phyloP scores from a whole-genome alignment of 2,113 vertebrate species.

The Australoheros scitulus region DNA sequence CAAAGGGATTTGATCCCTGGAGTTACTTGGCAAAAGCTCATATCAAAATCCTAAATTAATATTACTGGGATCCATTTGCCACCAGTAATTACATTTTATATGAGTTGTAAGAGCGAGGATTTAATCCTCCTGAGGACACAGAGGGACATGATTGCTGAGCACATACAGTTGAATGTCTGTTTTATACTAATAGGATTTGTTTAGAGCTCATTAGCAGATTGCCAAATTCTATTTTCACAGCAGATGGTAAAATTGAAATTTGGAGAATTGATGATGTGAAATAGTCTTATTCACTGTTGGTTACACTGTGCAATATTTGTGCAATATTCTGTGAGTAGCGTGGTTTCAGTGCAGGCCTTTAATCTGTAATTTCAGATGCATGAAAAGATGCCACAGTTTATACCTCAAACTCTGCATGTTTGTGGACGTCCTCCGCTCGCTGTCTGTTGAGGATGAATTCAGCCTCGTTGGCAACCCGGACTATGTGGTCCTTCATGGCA shows the following conservation, averaged over 20 bases:
- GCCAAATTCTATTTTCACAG: slow-evolving; percentile 22
- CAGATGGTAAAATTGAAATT: neutral
- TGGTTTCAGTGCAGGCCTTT: neutral
- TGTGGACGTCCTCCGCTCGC: slow-evolving; percentile 97
- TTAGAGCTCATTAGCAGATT: slow-evolving; percentile 28
- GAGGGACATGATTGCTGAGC: slow-evolving; percentile 54
- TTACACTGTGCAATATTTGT: neutral
- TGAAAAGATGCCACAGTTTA: neutral
- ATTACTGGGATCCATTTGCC: slow-evolving; percentile 28
- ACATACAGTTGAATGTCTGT: slow-evolving; percentile 9
- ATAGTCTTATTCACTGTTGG: neutral
- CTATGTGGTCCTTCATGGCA: slow-evolving; percentile 99
- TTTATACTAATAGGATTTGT: slow-evolving; percentile 55
- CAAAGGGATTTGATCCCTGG: neutral
- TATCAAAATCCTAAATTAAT: slow-evolving; percentile 44
- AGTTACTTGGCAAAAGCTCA: slow-evolving; percentile 29
- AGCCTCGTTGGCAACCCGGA: slow-evolving; percentile 96
- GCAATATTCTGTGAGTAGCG: neutral
- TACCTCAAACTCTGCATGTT: slow-evolving; percentile 98
- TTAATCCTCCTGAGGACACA: slow-evolving; percentile 64
- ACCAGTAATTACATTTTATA: slow-evolving; percentile 58
- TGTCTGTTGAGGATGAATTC: slow-evolving; percentile 98
- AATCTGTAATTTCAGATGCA: neutral
- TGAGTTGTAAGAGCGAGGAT: slow-evolving; percentile 29
- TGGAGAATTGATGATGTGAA: neutral